Percentiles rank a stretch among this genome's conserved stretches.
Conservation (phyloP, 1,140 invertebrate species). For the Drosophila parabipectinata region DNA sequence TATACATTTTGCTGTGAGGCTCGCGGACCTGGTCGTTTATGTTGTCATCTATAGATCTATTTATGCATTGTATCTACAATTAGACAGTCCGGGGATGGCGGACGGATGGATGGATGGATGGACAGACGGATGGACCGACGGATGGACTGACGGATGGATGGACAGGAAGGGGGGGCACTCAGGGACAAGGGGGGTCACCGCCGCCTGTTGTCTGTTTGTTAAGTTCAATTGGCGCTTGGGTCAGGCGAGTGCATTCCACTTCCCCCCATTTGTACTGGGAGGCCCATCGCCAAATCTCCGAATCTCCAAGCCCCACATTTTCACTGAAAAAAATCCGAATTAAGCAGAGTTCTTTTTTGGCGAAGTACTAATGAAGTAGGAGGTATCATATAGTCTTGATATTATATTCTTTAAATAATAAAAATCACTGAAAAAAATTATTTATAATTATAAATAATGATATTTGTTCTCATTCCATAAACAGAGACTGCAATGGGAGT, state of each 20-base stretch:
- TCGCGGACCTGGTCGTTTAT: conserved; percentile 35
- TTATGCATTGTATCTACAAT: conserved; percentile 77
- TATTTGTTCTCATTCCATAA: not conserved
- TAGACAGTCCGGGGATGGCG: conserved; percentile 47
- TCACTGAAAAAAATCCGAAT: not conserved
- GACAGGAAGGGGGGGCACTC: too few species aligned
- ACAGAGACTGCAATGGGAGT: conserved; percentile 93
- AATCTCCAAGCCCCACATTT: not conserved
- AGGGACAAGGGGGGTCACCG: not conserved
- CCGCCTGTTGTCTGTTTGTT: conserved; percentile 71
- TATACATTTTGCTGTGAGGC: conserved; percentile 10
- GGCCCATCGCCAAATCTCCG: conserved; percentile 2
- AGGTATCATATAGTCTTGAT: too few species aligned
- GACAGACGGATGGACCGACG: not conserved
- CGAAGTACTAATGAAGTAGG: too few species aligned
- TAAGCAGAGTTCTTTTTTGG: too few species aligned
- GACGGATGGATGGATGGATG: not conserved
- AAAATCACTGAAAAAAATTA: not conserved
- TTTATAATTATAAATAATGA: not conserved
- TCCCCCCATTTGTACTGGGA: conserved; percentile 30
- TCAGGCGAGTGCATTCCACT: conserved; percentile 80
- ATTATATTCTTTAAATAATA: not conserved
- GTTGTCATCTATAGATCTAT: conserved; percentile 49
- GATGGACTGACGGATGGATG: not conserved
- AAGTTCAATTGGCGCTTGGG: conserved; percentile 79